These are phyloP conservation scores for Lagenorhynchus albirostris DNA, from an alignment of 2,113 vertebrate genomes.

Conservation along the genomic window DNA sequence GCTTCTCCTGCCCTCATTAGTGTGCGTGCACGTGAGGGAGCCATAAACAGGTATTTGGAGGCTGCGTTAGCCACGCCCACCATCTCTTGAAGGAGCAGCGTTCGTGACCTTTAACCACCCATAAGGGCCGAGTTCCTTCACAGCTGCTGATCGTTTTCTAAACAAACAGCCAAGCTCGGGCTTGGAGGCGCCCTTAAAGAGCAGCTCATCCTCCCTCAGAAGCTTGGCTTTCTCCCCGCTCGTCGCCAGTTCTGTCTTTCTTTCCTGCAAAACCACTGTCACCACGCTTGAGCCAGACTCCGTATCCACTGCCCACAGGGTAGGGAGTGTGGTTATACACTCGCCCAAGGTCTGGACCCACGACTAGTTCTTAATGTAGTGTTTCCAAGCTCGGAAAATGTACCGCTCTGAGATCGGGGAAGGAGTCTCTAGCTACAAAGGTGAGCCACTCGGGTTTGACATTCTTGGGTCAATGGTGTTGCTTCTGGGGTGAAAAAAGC, in stretches of 20 bases:
- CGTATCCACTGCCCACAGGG: rapidly evolving
- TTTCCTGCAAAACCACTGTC: neutral
- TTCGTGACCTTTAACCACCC: neutral
- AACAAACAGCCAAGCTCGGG: neutral
- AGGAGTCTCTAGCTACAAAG: neutral
- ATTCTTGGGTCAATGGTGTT: neutral
- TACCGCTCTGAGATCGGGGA: neutral
- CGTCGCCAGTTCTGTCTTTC: neutral
- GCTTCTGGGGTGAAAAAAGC: neutral
- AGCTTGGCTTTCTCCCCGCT: neutral
- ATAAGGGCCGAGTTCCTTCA: neutral
- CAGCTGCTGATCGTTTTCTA: neutral
- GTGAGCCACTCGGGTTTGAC: neutral
- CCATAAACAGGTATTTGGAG: neutral
- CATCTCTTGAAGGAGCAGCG: neutral
- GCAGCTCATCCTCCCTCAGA: neutral
- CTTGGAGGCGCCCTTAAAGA: neutral
- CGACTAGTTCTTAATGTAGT: neutral
- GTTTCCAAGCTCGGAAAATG: neutral
- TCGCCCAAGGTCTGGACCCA: neutral
- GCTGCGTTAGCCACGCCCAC: neutral
- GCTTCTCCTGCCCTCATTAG: neutral
- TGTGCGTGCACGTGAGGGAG: neutral
- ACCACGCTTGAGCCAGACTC: neutral
- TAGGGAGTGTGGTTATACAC: neutral